Conservation (phyloP, 2,113 vertebrate genomes). For the Callipepla californica region DNA sequence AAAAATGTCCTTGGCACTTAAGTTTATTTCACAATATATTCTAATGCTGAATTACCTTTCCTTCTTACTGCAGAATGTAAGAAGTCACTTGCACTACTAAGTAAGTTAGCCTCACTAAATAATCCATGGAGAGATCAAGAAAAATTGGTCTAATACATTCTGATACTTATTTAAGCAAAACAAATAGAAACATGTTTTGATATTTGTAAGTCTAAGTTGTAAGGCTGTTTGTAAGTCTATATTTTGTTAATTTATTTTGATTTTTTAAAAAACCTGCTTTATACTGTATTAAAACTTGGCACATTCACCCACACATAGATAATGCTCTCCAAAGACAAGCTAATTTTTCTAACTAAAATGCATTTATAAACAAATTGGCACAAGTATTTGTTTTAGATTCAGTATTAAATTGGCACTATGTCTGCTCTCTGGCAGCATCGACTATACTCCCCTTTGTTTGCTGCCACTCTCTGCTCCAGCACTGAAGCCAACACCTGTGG, state of each 20-base stretch:
- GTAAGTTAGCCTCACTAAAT: not conserved
- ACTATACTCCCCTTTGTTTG: constrained; percentile 78
- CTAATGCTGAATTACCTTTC: not conserved
- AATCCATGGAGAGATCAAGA: not conserved
- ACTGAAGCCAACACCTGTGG: constrained; percentile 80
- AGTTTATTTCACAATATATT: not conserved
- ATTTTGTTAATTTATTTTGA: constrained; percentile 34
- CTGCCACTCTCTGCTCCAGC: constrained; percentile 53
- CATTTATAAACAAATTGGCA: constrained; percentile 77
- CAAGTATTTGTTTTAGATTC: constrained; percentile 77
- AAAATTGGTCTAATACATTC: not conserved
- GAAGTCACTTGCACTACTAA: not conserved
- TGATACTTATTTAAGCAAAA: not conserved
- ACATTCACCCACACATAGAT: constrained; percentile 46
- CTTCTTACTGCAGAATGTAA: not conserved
- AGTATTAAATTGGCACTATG: constrained; percentile 76
- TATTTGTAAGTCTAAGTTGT: not conserved
- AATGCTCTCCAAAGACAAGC: constrained; percentile 70
- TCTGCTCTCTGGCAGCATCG: constrained; percentile 75
- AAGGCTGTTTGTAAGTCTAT: not conserved
- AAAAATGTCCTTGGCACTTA: not conserved
- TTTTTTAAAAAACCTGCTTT: constrained; percentile 50
- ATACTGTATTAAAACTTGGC: constrained; percentile 47
- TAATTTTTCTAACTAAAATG: constrained; percentile 79
- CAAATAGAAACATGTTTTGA: not conserved